Evolutionary conservation across 2,113 vertebrate species (phyloP), one percentile per base, ranked within the genome.

Genomic region (Varanus salvator): DNA sequence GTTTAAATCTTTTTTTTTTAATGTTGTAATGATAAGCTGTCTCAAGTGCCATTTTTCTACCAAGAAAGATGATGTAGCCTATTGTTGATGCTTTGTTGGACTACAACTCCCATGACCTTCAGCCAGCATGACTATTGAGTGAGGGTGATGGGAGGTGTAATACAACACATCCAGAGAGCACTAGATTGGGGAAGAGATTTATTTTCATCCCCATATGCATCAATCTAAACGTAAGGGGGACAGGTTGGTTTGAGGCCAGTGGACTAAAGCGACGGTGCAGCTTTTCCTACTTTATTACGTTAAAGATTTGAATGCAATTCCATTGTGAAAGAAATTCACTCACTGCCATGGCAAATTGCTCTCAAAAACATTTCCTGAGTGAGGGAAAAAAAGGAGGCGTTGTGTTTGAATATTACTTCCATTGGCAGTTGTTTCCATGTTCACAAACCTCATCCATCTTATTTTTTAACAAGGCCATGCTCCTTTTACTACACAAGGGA

Each of bases 381-480:
- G 64, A 9, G n/a, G 19, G 48, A 66, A 66, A 44, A 44, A 50
- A 68, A 80, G 38, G 60, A 68, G 60, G 76, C 75, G 50, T 87
- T 17, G 29, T 5, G 17, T 87, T 50, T 34, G 75, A 34, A 80
- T 87, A 87, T 69, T 80, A 68, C 76, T 54, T 77, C 14, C 54
- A 17, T 64, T 86, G 34, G 54, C 52, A 86, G 52, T 57, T 75
- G 52, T 57, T 76, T 66, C 54, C 31, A 8, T 29, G 48, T 78
- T 50, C 50, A 34, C 48, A 68, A 38, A 87, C 38, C 85, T 66
- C 54, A 77, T 87, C 27, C n/a, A 77, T 87, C 75, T 87, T 66
- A 66, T 48, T 77, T 48, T 87, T 77, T 31, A 87, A 87, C 72
- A 87, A 77, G 85, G 34, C 34, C 85, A 87, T 48, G 74, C 12